These are phyloP conservation scores for Ormyrus thymus DNA, from an alignment of 2,888 invertebrate species.

Conservation along the genomic window DNA sequence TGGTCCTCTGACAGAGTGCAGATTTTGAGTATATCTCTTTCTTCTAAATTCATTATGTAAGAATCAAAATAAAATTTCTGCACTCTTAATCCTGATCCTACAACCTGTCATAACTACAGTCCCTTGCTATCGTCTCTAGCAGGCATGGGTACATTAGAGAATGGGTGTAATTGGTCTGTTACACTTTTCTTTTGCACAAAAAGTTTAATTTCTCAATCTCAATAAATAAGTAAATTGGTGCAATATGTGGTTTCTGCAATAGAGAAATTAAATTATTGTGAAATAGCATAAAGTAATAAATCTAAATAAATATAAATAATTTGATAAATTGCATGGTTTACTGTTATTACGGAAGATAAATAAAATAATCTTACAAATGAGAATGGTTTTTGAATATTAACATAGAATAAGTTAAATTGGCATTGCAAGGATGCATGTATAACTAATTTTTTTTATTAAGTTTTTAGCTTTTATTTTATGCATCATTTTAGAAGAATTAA, in stretches of 20 bases:
- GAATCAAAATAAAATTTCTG: slow-evolving; percentile 15
- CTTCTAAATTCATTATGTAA: neutral
- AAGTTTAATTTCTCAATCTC: neutral
- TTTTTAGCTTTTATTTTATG: neutral
- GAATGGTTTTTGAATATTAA: too few relatives aligned
- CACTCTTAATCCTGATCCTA: slow-evolving; percentile 46
- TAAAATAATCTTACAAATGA: too few relatives aligned
- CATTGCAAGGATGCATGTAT: too few relatives aligned
- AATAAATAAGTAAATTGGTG: neutral
- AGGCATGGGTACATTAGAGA: slow-evolving; percentile 22
- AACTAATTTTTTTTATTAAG: neutral
- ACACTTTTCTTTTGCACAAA: neutral
- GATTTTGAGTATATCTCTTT: slow-evolving; percentile 6
- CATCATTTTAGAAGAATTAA: neutral
- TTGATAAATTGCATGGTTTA: too few relatives aligned
- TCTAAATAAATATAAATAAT: too few relatives aligned
- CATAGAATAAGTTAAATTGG: too few relatives aligned
- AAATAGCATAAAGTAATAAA: too few relatives aligned
- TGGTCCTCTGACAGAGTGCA: slow-evolving; percentile 44
- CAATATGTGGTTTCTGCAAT: slow-evolving; percentile 2
- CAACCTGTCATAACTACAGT: slow-evolving; percentile 51
- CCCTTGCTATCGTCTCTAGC: slow-evolving; percentile 45
- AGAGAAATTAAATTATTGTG: neutral
- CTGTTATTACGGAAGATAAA: too few relatives aligned
- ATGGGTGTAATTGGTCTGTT: neutral